phyloP scores from a whole-genome alignment of 2,113 vertebrate species.

The Corapipo altera region DNA sequence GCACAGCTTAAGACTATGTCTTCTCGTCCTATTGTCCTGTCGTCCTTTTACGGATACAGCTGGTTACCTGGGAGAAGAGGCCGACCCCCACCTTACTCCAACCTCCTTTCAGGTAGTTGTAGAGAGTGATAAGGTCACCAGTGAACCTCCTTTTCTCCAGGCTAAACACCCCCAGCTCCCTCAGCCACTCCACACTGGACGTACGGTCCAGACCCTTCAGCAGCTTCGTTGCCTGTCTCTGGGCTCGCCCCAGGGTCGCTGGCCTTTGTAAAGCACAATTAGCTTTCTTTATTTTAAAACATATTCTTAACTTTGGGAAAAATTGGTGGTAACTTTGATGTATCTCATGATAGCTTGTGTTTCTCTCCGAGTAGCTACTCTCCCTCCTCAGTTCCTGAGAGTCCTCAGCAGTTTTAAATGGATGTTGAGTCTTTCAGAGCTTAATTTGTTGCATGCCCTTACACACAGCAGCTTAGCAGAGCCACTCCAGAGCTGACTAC shows the following conservation, averaged over 20 bases:
- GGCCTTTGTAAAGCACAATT: accelerated
- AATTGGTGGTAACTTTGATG: accelerated
- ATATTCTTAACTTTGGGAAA: neutral
- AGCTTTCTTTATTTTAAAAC: neutral
- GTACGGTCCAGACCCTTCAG: neutral
- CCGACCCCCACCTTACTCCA: too few species aligned
- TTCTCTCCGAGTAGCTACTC: accelerated
- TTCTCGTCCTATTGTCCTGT: neutral
- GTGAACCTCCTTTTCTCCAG: neutral
- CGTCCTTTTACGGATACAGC: too few species aligned
- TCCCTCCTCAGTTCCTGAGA: neutral
- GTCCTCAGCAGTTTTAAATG: neutral
- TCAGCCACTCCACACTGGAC: neutral
- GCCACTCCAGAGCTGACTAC: accelerated
- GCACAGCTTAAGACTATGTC: neutral
- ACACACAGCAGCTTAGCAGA: accelerated
- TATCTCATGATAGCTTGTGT: neutral
- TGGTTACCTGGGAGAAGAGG: neutral
- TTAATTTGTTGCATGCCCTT: accelerated
- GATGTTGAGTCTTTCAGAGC: accelerated
- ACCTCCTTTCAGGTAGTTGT: neutral
- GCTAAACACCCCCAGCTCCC: neutral
- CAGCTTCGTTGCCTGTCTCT: neutral
- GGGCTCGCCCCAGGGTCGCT: neutral
- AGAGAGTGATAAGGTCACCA: neutral